Evolutionary conservation across 2,113 vertebrate species (phyloP), one percentile per base, ranked within the genome.

Genomic region (Plecturocebus donacophilus): DNA sequence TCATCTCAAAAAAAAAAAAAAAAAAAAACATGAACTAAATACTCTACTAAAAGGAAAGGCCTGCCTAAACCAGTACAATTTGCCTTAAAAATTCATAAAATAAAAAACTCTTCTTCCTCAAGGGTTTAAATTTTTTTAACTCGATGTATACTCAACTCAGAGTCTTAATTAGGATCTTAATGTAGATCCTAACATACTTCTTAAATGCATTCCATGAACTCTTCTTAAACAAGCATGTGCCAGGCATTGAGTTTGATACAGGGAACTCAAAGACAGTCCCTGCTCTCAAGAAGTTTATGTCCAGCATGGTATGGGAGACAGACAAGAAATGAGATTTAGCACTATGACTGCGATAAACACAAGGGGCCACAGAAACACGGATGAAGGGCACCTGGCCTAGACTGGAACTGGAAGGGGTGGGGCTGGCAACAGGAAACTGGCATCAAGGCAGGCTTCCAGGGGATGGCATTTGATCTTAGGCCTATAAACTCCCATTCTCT

Each of bases 1-100:
- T 64, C 61, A 64, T 52, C 49, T 52, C 49, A 4, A 49, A 49
- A 30, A 61, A 61, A 64, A 64, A 64, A 64, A 61, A 13, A 27
- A 93, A 96, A 91, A 71, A 56, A 42, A 97, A 88, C 30, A 54
- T 40, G 70, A 77, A 84, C 49, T 68, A 64, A 81, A 91, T 23
- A 83, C 30, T 71, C 91, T 32, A 91, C 92, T 76, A 92, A 88
- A 73, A 90, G 7, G 8, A 90, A 92, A 12, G 25, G 11, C 66
- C 73, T 87, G 32, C 70, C 54, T 73, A 95, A n/a, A 95, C 11
- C 7, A 82, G 58, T 68, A 16, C 66, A 95, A 95, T 95, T n/a
- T 95, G 58, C 21, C 35, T 97, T 95, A 90, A 71, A 90, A 77
- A 95, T 32, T 84, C 95, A 70, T 27, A 71, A 90, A 79, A 90